phyloP scores from a whole-genome alignment of 1,140 invertebrate species.

The Zaprionus tsacasi region DNA sequence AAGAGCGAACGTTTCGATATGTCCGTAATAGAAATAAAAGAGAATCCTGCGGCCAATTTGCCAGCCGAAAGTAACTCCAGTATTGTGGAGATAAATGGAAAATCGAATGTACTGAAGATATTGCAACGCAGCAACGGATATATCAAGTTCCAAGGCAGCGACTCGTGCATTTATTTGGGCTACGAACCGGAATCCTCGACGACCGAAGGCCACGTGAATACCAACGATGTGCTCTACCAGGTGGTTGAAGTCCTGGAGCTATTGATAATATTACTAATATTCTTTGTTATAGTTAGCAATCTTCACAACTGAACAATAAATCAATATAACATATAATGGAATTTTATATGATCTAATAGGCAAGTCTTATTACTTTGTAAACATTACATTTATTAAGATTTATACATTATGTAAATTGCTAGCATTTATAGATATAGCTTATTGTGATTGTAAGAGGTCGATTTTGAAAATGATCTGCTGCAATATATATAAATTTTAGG shows the following conservation, averaged over 20 bases:
- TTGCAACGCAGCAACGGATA: not conserved
- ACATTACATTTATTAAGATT: no score
- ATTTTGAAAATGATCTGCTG: no score
- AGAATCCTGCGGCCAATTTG: not conserved
- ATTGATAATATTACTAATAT: slow-evolving; percentile 28
- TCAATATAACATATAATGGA: no score
- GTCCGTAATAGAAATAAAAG: slow-evolving; percentile 1
- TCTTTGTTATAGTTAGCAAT: slow-evolving; percentile 12
- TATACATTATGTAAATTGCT: not conserved
- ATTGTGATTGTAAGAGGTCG: no score
- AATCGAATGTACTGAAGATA: slow-evolving; percentile 4
- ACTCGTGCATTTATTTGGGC: slow-evolving; percentile 5
- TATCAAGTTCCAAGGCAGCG: slow-evolving; percentile 13
- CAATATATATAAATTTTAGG: no score
- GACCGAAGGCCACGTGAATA: no score
- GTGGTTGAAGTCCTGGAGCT: slow-evolving; percentile 22
- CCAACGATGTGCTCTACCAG: slow-evolving; percentile 1
- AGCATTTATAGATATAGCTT: no score
- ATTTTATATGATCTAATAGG: no score
- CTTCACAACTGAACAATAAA: not conserved
- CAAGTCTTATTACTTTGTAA: no score
- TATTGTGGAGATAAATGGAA: not conserved
- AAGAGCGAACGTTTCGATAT: not conserved
- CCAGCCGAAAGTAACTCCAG: not conserved
- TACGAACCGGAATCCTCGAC: not conserved